Conservation (phyloP, 1,140 invertebrate species). For the Tetramorium parvispinum region DNA sequence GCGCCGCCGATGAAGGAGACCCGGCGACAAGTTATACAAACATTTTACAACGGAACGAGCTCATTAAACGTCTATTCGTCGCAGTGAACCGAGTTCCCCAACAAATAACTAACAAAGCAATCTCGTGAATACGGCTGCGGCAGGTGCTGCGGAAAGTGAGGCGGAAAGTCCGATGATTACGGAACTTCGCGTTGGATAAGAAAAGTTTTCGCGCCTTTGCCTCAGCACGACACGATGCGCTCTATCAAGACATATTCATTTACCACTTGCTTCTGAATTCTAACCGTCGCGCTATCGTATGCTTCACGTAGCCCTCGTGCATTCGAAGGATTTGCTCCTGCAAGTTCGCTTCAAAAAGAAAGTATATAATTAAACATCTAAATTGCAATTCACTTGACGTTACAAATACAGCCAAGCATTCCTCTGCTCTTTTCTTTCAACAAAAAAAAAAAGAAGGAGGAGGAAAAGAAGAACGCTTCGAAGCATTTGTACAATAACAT, state of each 20-base stretch:
- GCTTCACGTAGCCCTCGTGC: background rate
- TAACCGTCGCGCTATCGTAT: background rate
- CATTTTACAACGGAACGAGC: constrained; percentile 70
- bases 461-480: too few relatives aligned
- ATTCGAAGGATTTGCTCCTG: too few relatives aligned
- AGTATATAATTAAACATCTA: too few relatives aligned
- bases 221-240: constrained; percentile 12
- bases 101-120: constrained; percentile 64
- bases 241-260: constrained; percentile 28
- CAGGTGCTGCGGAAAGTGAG: constrained; percentile 52
- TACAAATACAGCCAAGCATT: too few relatives aligned
- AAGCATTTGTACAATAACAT: too few relatives aligned
- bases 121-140: constrained; percentile 60
- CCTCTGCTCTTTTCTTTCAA: too few relatives aligned
- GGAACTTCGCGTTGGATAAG: constrained; percentile 66
- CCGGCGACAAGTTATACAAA: constrained; percentile 63
- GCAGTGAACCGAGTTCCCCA: constrained; percentile 29
- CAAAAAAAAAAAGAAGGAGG: too few relatives aligned
- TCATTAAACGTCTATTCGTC: constrained; percentile 64
- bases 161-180: constrained; percentile 69
- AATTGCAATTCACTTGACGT: too few relatives aligned
- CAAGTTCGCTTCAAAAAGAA: too few relatives aligned
- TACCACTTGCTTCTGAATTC: background rate
- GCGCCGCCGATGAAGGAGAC: constrained; percentile 36
- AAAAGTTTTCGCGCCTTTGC: constrained; percentile 61